Conservation (phyloP, 64 coral and sea anemone genomes). For the Dendronephthya gigantea region DNA sequence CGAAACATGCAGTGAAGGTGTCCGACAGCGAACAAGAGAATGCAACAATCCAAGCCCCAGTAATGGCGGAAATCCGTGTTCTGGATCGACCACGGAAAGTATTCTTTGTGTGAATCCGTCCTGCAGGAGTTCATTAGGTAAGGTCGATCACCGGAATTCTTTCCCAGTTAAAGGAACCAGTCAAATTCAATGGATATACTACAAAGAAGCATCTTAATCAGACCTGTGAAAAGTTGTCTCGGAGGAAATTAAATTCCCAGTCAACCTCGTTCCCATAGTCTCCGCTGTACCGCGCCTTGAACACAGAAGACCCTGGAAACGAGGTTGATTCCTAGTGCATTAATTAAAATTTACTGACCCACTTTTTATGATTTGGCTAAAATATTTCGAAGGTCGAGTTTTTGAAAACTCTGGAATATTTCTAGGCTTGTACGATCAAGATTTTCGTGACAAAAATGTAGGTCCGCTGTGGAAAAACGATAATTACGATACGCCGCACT, state of each 20-base stretch:
- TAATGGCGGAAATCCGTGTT: not conserved
- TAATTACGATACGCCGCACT: not conserved
- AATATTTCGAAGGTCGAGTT: too few relatives aligned
- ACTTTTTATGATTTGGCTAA: too few relatives aligned
- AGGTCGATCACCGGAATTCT: not conserved
- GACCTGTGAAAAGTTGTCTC: too few relatives aligned
- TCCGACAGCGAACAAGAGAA: not conserved
- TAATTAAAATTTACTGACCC: too few relatives aligned
- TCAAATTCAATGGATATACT: too few relatives aligned
- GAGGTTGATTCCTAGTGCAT: too few relatives aligned
- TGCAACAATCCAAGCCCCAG: constrained; percentile 8
- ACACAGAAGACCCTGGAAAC: too few relatives aligned
- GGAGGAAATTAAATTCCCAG: too few relatives aligned
- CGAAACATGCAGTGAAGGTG: not conserved
- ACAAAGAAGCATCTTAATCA: too few relatives aligned
- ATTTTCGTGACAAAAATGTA: not conserved
- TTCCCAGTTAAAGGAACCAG: too few relatives aligned
- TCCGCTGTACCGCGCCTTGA: too few relatives aligned
- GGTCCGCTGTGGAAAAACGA: not conserved
- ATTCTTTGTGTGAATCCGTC: not conserved
- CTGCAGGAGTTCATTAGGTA: not conserved
- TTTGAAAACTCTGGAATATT: not conserved
- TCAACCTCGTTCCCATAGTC: too few relatives aligned
- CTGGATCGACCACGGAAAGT: not conserved
- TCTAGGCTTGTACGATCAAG: not conserved